Percentiles rank a stretch among this genome's conserved stretches.
Conservation (phyloP, 2,797 vertebrate species). For the Lateolabrax maculatus region DNA sequence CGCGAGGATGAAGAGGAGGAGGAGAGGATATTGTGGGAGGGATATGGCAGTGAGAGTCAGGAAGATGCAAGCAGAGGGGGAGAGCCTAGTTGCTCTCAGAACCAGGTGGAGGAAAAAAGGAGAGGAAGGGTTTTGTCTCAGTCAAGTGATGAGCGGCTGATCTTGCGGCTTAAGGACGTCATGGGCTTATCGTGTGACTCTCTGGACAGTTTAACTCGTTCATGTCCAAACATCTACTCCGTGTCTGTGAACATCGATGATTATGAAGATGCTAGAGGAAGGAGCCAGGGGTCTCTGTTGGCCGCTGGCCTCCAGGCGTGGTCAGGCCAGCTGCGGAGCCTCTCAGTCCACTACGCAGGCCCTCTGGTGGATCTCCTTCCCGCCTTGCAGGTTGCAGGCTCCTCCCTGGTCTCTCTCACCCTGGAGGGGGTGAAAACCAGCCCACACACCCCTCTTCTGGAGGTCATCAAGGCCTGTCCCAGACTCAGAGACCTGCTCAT, state of each 20-base stretch:
- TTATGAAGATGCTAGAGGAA: constrained; percentile 15
- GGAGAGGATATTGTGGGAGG: constrained; percentile 26
- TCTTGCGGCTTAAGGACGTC: constrained; percentile 71
- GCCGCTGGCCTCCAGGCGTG: constrained; percentile 71
- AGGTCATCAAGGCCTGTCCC: constrained; percentile 82
- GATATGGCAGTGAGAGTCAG: constrained; percentile 44
- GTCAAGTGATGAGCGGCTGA: constrained; percentile 39
- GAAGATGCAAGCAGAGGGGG: constrained; percentile 40
- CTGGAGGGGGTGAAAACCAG: constrained; percentile 85
- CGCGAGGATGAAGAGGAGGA: constrained; percentile 42
- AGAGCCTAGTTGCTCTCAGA: constrained; percentile 17
- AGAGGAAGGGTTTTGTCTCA: constrained; percentile 5
- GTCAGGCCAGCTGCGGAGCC: constrained; percentile 74
- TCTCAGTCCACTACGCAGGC: constrained; percentile 78
- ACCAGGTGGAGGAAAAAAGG: background rate
- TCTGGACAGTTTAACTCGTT: constrained; percentile 60
- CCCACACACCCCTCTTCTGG: constrained; percentile 65
- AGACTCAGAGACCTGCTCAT: constrained; percentile 79
- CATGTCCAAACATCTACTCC: constrained; percentile 81
- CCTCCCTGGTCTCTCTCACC: constrained; percentile 80
- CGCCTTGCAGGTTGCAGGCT: constrained; percentile 64
- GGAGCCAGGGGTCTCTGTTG: background rate
- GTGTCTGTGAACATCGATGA: constrained; percentile 67
- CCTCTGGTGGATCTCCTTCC: constrained; percentile 77
- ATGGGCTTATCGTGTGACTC: constrained; percentile 76